phyloP scores from a whole-genome alignment of 2,113 vertebrate species.

The Potamarius usumacintae region DNA sequence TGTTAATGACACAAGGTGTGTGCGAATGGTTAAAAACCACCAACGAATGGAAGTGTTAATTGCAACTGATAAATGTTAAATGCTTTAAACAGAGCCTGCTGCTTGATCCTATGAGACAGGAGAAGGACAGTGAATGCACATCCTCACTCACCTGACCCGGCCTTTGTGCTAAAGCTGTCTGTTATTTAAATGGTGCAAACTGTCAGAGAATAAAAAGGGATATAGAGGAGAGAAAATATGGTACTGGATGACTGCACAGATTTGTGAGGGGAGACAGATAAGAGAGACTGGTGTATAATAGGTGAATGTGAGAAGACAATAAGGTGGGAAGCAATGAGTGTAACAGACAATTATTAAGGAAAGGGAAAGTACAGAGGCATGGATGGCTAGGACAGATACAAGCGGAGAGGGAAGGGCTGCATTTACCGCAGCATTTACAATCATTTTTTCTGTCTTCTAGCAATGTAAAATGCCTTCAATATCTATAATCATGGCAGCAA shows the following conservation, averaged over 20 bases:
- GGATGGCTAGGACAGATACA: constrained; percentile 16
- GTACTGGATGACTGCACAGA: background rate
- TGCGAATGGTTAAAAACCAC: background rate
- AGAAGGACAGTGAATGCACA: constrained; percentile 41
- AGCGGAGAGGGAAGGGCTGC: constrained; percentile 4
- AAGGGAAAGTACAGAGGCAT: background rate
- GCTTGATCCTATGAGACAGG: background rate
- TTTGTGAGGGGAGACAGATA: background rate
- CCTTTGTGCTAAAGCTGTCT: constrained; percentile 44
- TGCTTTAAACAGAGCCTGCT: constrained; percentile 10
- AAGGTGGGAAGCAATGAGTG: constrained; percentile 29
- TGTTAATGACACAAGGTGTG: background rate
- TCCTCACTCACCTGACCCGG: constrained; percentile 32
- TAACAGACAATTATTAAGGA: constrained; percentile 9
- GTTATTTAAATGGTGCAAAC: constrained; percentile 53
- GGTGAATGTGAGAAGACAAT: constrained; percentile 17
- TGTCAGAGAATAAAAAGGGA: constrained; percentile 21
- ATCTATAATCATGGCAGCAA: constrained; percentile 49
- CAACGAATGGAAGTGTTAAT: background rate
- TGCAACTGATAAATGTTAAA: constrained; percentile 19
- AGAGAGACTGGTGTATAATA: background rate
- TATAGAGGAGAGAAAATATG: background rate
- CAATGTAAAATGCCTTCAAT: constrained; percentile 50
- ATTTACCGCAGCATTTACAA: constrained; percentile 48
- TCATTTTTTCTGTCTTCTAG: constrained; percentile 46